phyloP scores from a whole-genome alignment of 2,113 vertebrate genomes.

The Hyaena hyaena region DNA sequence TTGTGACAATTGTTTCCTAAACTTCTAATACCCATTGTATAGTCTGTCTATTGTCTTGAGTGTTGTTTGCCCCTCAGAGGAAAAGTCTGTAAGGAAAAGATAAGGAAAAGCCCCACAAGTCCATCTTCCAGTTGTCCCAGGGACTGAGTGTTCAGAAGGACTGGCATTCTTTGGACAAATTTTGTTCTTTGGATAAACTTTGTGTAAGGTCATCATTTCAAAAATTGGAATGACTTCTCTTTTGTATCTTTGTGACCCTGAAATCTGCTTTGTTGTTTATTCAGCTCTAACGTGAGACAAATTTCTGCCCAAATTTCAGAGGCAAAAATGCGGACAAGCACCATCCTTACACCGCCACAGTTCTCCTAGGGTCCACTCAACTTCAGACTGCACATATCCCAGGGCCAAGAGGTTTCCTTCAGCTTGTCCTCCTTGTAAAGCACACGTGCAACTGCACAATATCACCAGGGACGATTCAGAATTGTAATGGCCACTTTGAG shows the following conservation, averaged over 20 bases:
- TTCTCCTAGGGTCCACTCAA: not conserved
- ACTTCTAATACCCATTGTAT: not conserved
- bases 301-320: constrained; percentile 6
- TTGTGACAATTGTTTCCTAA: not conserved
- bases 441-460: rapidly evolving
- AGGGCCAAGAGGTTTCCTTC: not conserved
- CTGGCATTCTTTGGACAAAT: not conserved
- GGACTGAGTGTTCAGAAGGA: not conserved
- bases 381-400: not conserved
- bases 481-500: not conserved
- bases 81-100: not conserved
- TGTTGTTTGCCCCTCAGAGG: not conserved
- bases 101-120: too few relatives aligned
- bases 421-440: not conserved
- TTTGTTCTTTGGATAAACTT: not conserved
- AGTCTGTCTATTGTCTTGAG: not conserved
- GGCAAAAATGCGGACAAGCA: not conserved
- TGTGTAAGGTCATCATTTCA: not conserved
- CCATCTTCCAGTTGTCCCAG: not conserved
- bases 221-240: not conserved
- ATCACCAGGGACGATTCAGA: not conserved
- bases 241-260: not conserved
- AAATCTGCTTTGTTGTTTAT: not conserved
- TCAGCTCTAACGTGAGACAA: not conserved
- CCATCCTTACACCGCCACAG: not conserved